Evolutionary conservation across 2,797 vertebrate genomes (phyloP).

Genomic region (Cossypha heuglini): DNA sequence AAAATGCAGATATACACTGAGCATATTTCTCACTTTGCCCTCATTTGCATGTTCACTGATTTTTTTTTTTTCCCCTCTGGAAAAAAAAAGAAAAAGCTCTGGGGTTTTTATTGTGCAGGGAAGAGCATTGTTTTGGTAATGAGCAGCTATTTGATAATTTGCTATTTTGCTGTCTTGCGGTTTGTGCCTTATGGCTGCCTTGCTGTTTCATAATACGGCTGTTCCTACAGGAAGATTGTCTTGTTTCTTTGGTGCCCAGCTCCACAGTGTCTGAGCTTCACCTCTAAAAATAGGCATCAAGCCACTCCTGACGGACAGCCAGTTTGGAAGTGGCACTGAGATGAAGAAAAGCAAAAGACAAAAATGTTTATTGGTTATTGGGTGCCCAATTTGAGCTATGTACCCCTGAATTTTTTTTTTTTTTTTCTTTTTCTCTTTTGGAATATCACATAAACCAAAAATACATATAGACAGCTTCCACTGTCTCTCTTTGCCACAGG

Average conservation of each 20-base stretch:
- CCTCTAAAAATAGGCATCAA: neutral
- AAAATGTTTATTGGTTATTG: neutral
- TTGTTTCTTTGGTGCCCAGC: neutral
- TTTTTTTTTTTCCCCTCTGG: neutral
- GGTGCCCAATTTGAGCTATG: neutral
- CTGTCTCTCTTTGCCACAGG: neutral
- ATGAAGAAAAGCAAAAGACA: neutral
- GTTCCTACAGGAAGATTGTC: neutral
- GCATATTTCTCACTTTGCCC: neutral
- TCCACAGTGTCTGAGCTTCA: neutral
- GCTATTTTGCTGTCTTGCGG: neutral
- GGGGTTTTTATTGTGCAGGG: neutral
- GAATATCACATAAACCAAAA: neutral
- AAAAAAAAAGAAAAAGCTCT: neutral
- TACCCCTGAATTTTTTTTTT: neutral
- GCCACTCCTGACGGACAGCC: neutral
- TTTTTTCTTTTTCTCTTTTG: neutral
- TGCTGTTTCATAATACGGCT: neutral
- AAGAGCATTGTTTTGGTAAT: slow-evolving; percentile 29
- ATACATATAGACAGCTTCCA: neutral
- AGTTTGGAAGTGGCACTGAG: neutral
- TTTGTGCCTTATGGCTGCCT: slow-evolving; percentile 24
- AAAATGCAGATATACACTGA: neutral
- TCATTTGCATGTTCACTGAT: neutral
- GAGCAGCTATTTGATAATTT: slow-evolving; percentile 47